Base-by-base conservation (phyloP, 2,888 invertebrate genomes). In the Macrophya annulata region DNA sequence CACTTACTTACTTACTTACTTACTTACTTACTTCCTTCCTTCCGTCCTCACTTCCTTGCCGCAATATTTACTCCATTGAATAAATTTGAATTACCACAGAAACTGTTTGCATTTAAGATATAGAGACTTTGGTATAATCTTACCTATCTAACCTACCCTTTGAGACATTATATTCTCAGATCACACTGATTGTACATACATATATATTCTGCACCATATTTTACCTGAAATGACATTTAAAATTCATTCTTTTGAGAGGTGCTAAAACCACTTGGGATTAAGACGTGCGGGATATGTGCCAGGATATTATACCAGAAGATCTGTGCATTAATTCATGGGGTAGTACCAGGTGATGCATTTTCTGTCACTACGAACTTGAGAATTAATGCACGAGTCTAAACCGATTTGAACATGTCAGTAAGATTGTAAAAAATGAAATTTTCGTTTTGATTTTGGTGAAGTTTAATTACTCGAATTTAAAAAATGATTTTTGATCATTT, bases 41-140 rank as follows among this genome's bases (percentile, higher is more conserved):
- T 51, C 51, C 17, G 4, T 51, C 51, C 51, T 51, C 6, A 0
- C 55, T n/a, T n/a, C n/a, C 4, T 25, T 62, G 21, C 21, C 62
- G 25, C 62, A 62, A 62, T 62, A 62, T 62, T 62, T 62, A 25
- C 62, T 62, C 62, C 62, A 62, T 25, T 62, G 62, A 62, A 62
- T 62, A 62, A 62, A 62, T 62, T 62, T 62, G 62, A 62, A 62
- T 62, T 62, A 62, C 25, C 25, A n/a, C 55, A 62, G 25, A 62
- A 62, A 25, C 62, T 25, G 25, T 62, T 62, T 62, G 21, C 62
- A 25, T 25, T 25, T 55, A n/a, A 55, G 55, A 25, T 25, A 25
- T 21, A 25, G 25, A 62, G 10, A 62, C 62, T 62, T 1, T 12
- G 8, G 48, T 9, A 48, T 48, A 48, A 12, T 10, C 12, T 10